phyloP scores from a whole-genome alignment of 2,113 vertebrate genomes.

The Sinosuthora webbiana region DNA sequence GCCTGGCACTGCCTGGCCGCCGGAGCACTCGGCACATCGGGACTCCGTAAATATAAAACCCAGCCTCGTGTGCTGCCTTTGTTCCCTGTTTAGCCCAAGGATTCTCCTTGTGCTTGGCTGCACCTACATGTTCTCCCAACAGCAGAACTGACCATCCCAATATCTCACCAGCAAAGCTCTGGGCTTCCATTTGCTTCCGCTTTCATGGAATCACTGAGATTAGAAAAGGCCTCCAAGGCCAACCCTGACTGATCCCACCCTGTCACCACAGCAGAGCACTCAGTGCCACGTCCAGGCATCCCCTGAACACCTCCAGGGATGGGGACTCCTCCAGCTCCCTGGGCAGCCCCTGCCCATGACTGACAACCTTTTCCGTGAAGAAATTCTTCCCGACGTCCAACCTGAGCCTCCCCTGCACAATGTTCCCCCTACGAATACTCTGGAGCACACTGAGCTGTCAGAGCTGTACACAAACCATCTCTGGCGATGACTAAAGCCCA shows the following conservation, averaged over 20 bases:
- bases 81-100: background rate
- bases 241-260: background rate
- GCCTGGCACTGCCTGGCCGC: background rate
- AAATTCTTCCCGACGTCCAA: background rate
- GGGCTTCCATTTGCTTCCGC: background rate
- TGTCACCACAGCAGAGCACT: background rate
- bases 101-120: background rate
- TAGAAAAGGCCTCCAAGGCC: background rate
- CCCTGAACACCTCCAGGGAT: background rate
- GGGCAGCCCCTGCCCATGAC: background rate
- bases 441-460: background rate
- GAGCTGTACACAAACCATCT: background rate
- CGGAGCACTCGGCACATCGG: background rate
- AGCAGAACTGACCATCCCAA: background rate
- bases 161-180: background rate
- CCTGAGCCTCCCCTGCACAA: background rate
- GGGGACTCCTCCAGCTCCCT: background rate
- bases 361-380: background rate
- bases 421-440: no score
- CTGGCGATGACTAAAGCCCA: background rate
- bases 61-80: background rate
- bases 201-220: background rate
- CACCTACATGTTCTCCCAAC: background rate
- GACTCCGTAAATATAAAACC: rapidly evolving
- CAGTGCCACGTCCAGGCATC: rapidly evolving